These are phyloP conservation scores for Sebastes flavidus DNA, from an alignment of 2,797 vertebrate genomes.

Conservation along the genomic window DNA sequence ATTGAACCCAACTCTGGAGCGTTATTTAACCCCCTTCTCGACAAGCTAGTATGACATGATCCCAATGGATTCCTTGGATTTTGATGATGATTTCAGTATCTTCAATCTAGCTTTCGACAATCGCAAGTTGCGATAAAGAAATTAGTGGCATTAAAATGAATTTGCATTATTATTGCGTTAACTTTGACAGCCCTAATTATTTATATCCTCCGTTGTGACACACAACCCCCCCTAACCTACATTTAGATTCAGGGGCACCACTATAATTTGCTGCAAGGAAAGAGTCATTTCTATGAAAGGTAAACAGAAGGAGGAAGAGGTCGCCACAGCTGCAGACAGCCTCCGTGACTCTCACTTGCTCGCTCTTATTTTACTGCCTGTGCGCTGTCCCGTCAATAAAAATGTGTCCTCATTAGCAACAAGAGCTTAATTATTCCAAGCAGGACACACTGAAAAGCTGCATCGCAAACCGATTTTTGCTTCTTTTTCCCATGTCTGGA, in stretches of 20 bases:
- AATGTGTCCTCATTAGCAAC: neutral
- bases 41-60: too few relatives aligned
- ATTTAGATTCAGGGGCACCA: neutral
- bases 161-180: too few relatives aligned
- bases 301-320: slow-evolving; percentile 38
- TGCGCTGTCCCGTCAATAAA: neutral
- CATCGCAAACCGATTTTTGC: neutral
- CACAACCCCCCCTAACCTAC: neutral
- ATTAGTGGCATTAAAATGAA: too few relatives aligned
- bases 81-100: too few relatives aligned
- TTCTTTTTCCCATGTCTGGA: slow-evolving; percentile 8
- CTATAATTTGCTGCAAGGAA: slow-evolving; percentile 35
- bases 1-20: too few relatives aligned
- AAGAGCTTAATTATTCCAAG: neutral
- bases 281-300: slow-evolving; percentile 48
- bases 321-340: slow-evolving; percentile 6
- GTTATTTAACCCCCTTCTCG: too few relatives aligned
- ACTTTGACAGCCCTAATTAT: neutral
- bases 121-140: too few relatives aligned
- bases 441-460: neutral
- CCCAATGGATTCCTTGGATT: too few relatives aligned
- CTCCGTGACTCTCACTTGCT: neutral
- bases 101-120: too few relatives aligned
- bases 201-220: slow-evolving; percentile 15
- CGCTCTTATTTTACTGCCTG: neutral